A percentile compares a stretch with the other conserved stretches of the same genome.
These are phyloP conservation scores for Globia sparganii DNA, from an alignment of 2,888 invertebrate species.

Conservation along the genomic window DNA sequence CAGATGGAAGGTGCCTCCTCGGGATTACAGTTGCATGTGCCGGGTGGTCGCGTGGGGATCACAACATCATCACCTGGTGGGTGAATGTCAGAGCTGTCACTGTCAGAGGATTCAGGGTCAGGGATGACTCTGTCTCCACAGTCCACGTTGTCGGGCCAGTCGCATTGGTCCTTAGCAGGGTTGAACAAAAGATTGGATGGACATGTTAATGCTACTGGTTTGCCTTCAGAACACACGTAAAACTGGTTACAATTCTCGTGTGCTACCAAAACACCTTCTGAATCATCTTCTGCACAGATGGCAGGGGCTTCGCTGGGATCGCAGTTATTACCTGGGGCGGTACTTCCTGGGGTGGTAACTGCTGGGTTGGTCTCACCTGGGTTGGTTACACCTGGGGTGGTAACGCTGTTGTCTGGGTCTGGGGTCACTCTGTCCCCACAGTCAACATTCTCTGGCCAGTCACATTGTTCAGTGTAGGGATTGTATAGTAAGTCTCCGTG, in stretches of 20 bases:
- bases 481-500: neutral
- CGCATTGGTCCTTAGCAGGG: constrained; percentile 68
- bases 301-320: constrained; percentile 69
- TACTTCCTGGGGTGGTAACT: neutral
- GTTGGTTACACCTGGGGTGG: neutral
- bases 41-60: no score
- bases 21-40: no score
- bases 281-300: constrained; percentile 68
- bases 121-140: constrained; percentile 67
- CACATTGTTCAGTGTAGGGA: constrained; percentile 68
- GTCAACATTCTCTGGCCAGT: constrained; percentile 72
- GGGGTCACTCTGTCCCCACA: constrained; percentile 64
- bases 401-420: neutral
- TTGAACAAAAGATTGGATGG: constrained; percentile 65
- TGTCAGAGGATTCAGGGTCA: no score
- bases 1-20: no score
- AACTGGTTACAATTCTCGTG: constrained; percentile 76
- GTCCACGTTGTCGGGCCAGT: constrained; percentile 73
- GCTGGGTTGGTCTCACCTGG: constrained; percentile 3
- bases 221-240: constrained; percentile 69
- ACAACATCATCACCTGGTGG: no score
- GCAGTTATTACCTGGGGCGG: constrained; percentile 40
- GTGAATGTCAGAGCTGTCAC: no score
- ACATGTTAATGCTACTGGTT: constrained; percentile 66
- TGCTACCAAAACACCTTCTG: constrained; percentile 69